These are phyloP conservation scores for Pomatorhinus ruficollis DNA, from an alignment of 2,113 vertebrate species.

Conservation along the genomic window DNA sequence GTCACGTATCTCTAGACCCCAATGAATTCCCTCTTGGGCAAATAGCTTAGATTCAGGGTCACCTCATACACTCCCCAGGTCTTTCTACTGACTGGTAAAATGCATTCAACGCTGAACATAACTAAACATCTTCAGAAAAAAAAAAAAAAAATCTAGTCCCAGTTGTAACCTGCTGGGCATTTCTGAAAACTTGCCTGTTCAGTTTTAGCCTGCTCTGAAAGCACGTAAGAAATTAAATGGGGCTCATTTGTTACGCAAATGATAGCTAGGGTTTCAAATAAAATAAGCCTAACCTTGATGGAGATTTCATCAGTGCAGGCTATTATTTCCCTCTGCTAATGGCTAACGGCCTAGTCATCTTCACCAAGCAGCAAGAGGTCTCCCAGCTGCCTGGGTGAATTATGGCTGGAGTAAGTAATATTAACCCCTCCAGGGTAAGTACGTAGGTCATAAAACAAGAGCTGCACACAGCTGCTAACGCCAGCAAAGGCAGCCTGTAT, in stretches of 20 bases:
- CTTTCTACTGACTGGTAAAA: background rate
- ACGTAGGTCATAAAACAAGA: slow-evolving; percentile 43
- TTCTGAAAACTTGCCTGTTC: slow-evolving; percentile 2
- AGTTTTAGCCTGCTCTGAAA: background rate
- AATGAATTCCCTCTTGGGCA: background rate
- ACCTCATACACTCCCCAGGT: background rate
- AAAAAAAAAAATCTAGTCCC: background rate
- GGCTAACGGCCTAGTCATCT: slow-evolving; percentile 33
- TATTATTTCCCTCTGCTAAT: slow-evolving; percentile 46
- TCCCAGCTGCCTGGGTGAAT: slow-evolving; percentile 64
- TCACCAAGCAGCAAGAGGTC: slow-evolving; percentile 61
- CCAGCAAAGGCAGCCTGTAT: slow-evolving; percentile 47
- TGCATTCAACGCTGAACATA: background rate
- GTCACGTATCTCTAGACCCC: background rate
- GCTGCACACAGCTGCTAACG: slow-evolving; percentile 53
- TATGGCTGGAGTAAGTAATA: slow-evolving; percentile 68
- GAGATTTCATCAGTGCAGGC: slow-evolving; percentile 33
- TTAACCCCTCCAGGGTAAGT: slow-evolving; percentile 66
- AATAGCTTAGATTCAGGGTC: background rate
- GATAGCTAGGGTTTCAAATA: slow-evolving; percentile 32
- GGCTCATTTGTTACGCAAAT: slow-evolving; percentile 15
- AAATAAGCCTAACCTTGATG: slow-evolving; percentile 40
- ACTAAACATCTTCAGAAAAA: background rate
- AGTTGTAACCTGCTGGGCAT: background rate
- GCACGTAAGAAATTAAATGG: background rate